Percentiles rank a stretch among this genome's conserved stretches.
These are phyloP conservation scores for Forficula auricularia DNA, from an alignment of 1,140 invertebrate genomes.

Conservation along the genomic window DNA sequence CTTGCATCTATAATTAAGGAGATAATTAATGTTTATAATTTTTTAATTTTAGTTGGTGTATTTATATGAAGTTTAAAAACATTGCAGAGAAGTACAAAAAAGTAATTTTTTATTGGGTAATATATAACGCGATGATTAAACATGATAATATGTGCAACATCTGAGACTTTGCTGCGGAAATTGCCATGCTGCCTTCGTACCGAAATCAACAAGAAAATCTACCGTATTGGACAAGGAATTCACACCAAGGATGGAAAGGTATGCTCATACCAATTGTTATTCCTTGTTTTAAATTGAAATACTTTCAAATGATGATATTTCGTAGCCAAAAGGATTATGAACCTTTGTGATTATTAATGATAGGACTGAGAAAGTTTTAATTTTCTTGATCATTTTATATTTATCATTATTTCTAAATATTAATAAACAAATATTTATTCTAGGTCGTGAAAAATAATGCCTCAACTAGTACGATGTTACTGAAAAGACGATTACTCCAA, in stretches of 20 bases:
- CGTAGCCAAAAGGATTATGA: background rate
- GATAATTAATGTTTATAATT: too few relatives aligned
- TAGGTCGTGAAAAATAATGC: slow-evolving; percentile 94
- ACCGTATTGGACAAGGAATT: slow-evolving; percentile 84
- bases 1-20: too few relatives aligned
- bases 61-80: too few relatives aligned
- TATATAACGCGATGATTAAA: slow-evolving; percentile 38
- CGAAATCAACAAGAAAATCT: slow-evolving; percentile 99
- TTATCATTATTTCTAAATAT: too few relatives aligned
- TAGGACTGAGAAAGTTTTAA: too few relatives aligned
- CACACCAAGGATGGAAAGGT: slow-evolving; percentile 92
- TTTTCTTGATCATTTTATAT: too few relatives aligned
- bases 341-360: background rate
- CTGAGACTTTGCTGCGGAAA: slow-evolving; percentile 32
- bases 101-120: too few relatives aligned
- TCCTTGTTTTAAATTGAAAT: background rate
- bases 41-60: too few relatives aligned
- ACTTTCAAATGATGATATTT: background rate
- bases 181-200: slow-evolving; percentile 69
- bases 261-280: slow-evolving; percentile 5
- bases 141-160: slow-evolving; percentile 32
- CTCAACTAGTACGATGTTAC: slow-evolving; percentile 94
- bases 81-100: too few relatives aligned
- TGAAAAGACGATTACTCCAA: slow-evolving; percentile 96
- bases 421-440: slow-evolving; percentile 7